Percentiles rank a stretch among this genome's conserved stretches.
phyloP scores from a whole-genome alignment of 2,797 vertebrate species.

The Girardinus metallicus region DNA sequence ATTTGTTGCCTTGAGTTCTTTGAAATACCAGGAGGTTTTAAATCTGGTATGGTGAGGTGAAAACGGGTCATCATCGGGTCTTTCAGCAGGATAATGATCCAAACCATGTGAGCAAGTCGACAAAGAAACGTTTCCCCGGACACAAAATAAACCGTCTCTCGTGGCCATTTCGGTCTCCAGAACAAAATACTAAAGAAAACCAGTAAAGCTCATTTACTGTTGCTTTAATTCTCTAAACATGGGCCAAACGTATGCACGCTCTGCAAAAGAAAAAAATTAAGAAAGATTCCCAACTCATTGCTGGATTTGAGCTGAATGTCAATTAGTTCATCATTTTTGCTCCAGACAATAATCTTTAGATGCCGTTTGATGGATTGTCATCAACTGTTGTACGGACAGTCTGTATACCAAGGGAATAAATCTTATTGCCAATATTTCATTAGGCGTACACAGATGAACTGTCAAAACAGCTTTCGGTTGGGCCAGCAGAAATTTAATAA shows the following conservation, averaged over 20 bases:
- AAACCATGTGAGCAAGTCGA: neutral
- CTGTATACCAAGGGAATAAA: slow-evolving; percentile 5
- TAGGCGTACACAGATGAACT: neutral
- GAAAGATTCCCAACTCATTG: neutral
- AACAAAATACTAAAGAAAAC: neutral
- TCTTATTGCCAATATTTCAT: slow-evolving; percentile 4
- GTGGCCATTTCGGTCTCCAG: neutral
- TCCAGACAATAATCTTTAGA: neutral
- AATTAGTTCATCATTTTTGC: neutral
- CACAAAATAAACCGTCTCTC: neutral
- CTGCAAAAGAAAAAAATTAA: neutral
- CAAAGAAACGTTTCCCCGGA: neutral
- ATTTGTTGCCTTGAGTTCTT: neutral
- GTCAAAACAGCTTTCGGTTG: neutral
- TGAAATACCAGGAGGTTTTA: neutral
- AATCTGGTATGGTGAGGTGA: neutral
- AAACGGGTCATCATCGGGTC: neutral
- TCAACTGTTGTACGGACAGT: neutral
- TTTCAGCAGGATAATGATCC: neutral
- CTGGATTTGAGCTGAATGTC: neutral
- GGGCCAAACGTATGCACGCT: neutral
- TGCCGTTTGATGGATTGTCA: slow-evolving; percentile 2
- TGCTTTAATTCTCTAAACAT: neutral
- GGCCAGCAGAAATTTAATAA: slow-evolving; percentile 1
- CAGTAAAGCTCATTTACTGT: neutral